A percentile compares a stretch with the other conserved stretches of the same genome.
These are phyloP conservation scores for Dasypus novemcinctus DNA, from an alignment of 2,113 vertebrate genomes.

Conservation along the genomic window DNA sequence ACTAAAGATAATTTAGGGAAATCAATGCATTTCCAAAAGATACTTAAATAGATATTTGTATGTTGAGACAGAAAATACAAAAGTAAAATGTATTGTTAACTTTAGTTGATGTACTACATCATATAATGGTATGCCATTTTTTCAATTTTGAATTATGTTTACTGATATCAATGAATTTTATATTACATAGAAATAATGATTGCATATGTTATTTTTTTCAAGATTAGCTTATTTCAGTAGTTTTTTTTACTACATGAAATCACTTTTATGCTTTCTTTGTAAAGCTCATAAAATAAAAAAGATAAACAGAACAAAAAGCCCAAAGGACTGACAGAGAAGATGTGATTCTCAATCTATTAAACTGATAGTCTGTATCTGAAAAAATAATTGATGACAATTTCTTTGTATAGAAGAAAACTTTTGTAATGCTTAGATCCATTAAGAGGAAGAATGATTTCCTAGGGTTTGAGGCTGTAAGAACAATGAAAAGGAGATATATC, in stretches of 20 bases:
- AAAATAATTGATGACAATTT: slow-evolving; percentile 55
- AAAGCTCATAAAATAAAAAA: slow-evolving; percentile 57
- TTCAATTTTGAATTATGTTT: slow-evolving; percentile 27
- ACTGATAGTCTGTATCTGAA: slow-evolving; percentile 5
- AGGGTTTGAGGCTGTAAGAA: slow-evolving; percentile 38
- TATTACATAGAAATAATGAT: not conserved
- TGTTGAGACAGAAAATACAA: not conserved
- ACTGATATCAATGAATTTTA: slow-evolving; percentile 14
- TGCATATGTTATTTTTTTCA: not conserved
- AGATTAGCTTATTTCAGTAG: not conserved
- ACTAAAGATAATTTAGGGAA: not conserved
- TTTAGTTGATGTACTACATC: not conserved
- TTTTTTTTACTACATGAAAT: slow-evolving; percentile 28
- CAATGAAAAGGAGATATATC: slow-evolving; percentile 55
- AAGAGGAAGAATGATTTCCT: slow-evolving; percentile 45
- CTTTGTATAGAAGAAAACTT: slow-evolving; percentile 71
- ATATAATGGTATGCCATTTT: not conserved
- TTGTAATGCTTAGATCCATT: slow-evolving; percentile 59
- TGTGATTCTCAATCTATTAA: slow-evolving; percentile 44
- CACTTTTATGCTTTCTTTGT: slow-evolving; percentile 46
- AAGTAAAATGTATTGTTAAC: slow-evolving; percentile 28
- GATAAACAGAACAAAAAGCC: slow-evolving; percentile 27
- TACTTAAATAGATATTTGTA: not conserved
- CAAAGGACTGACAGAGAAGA: not conserved
- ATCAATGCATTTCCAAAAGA: not conserved